phyloP scores from a whole-genome alignment of 2,888 invertebrate genomes.

The Mimas tiliae region DNA sequence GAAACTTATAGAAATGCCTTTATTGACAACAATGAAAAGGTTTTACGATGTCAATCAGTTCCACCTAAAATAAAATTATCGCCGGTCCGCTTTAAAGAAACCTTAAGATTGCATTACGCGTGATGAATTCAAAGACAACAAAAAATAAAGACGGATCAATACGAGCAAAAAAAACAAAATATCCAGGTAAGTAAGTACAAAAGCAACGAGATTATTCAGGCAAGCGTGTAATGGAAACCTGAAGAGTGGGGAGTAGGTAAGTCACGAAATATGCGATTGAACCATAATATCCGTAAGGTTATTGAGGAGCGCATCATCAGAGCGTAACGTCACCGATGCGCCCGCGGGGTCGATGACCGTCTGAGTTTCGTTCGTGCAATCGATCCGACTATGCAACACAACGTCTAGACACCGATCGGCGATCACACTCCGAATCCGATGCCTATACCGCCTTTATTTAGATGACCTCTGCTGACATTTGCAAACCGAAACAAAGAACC shows the following conservation, averaged over 20 bases:
- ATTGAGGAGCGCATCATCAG: constrained; percentile 79
- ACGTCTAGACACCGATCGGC: constrained; percentile 81
- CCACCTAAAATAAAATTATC: constrained; percentile 54
- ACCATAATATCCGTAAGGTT: constrained; percentile 69
- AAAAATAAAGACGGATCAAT: constrained; percentile 22
- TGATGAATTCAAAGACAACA: constrained; percentile 44
- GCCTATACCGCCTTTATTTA: constrained; percentile 79
- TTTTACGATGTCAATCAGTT: constrained; percentile 38
- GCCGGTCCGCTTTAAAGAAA: constrained; percentile 58
- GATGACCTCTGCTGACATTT: constrained; percentile 83
- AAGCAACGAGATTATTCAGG: constrained; percentile 22
- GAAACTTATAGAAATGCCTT: constrained; percentile 24
- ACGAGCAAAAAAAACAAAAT: constrained; percentile 28
- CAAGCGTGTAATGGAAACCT: constrained; percentile 19
- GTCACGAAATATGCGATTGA: constrained; percentile 58
- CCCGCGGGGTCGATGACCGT: constrained; percentile 82
- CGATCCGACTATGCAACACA: constrained; percentile 82
- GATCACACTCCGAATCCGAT: constrained; percentile 75
- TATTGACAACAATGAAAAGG: constrained; percentile 22
- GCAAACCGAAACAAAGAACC: constrained; percentile 80
- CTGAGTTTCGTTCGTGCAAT: constrained; percentile 80
- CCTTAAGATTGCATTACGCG: constrained; percentile 58
- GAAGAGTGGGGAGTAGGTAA: constrained; percentile 23
- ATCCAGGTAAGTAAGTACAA: constrained; percentile 13
- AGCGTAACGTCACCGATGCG: constrained; percentile 84